phyloP scores from a whole-genome alignment of 2,888 invertebrate species.

The Diarsia dahlii region DNA sequence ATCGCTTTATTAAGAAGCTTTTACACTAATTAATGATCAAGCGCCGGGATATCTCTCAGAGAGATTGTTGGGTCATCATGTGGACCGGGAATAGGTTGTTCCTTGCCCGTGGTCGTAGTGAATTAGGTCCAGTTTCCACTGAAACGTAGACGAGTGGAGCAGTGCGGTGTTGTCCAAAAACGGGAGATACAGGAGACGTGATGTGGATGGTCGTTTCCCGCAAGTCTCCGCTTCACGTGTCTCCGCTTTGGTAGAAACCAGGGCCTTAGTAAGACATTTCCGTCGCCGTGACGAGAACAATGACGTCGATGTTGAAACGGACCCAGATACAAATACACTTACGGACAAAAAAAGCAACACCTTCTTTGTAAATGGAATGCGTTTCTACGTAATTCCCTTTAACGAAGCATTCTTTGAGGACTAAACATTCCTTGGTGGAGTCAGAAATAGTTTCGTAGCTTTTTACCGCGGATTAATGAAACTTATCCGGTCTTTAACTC shows the following conservation, averaged over 20 bases:
- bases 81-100: slow-evolving; percentile 77
- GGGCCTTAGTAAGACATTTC: slow-evolving; percentile 63
- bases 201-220: background rate
- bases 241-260: background rate
- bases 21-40: slow-evolving; percentile 82
- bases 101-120: slow-evolving; percentile 75
- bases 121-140: slow-evolving; percentile 65
- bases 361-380: slow-evolving; percentile 78
- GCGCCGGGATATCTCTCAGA: slow-evolving; percentile 74
- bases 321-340: slow-evolving; percentile 77
- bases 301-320: slow-evolving; percentile 77
- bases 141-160: background rate
- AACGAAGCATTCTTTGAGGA: slow-evolving; percentile 64
- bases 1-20: slow-evolving; percentile 82
- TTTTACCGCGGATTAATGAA: slow-evolving; percentile 47
- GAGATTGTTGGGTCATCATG: slow-evolving; percentile 75
- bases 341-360: slow-evolving; percentile 75
- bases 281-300: slow-evolving; percentile 75
- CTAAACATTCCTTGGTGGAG: slow-evolving; percentile 75
- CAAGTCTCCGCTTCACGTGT: background rate
- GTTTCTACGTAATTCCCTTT: slow-evolving; percentile 79
- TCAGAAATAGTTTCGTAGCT: slow-evolving; percentile 69
- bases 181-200: background rate
- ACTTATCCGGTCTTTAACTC: slow-evolving; percentile 44
- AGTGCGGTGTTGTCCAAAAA: background rate